phyloP scores from a whole-genome alignment of 2,797 vertebrate genomes.

The Oryzias dopingdopingensis region DNA sequence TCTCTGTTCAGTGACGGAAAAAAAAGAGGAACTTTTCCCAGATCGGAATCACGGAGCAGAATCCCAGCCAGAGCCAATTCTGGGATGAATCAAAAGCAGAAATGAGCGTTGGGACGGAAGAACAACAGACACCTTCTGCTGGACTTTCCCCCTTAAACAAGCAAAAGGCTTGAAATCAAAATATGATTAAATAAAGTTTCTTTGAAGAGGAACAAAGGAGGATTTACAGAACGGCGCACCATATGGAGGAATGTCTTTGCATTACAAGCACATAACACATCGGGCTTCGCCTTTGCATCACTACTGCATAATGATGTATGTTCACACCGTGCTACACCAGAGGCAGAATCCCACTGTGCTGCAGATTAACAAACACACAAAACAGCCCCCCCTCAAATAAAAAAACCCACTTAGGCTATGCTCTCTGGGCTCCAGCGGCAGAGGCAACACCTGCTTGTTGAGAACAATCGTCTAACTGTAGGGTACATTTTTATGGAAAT shows the following conservation, averaged over 20 bases:
- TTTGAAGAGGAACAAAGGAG: slow-evolving; percentile 64
- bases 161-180: slow-evolving; percentile 38
- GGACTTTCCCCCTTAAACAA: slow-evolving; percentile 28
- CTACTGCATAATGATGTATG: slow-evolving; percentile 76
- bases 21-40: not conserved
- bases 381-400: slow-evolving; percentile 26
- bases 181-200: slow-evolving; percentile 57
- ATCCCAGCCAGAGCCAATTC: too few relatives aligned
- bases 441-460: slow-evolving; percentile 79
- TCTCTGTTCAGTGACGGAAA: not conserved
- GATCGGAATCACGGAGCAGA: too few relatives aligned
- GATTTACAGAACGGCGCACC: slow-evolving; percentile 39
- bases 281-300: slow-evolving; percentile 60
- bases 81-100: too few relatives aligned
- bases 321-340: slow-evolving; percentile 69
- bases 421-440: slow-evolving; percentile 68
- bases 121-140: too few relatives aligned
- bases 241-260: slow-evolving; percentile 71
- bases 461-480: slow-evolving; percentile 81
- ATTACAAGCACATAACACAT: slow-evolving; percentile 69
- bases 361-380: slow-evolving; percentile 72
- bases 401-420: slow-evolving; percentile 74
- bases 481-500: slow-evolving; percentile 83
- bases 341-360: slow-evolving; percentile 74
- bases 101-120: too few relatives aligned